These are phyloP conservation scores for Holacanthella duospinosa DNA, from an alignment of 2,888 invertebrate species.

Conservation along the genomic window DNA sequence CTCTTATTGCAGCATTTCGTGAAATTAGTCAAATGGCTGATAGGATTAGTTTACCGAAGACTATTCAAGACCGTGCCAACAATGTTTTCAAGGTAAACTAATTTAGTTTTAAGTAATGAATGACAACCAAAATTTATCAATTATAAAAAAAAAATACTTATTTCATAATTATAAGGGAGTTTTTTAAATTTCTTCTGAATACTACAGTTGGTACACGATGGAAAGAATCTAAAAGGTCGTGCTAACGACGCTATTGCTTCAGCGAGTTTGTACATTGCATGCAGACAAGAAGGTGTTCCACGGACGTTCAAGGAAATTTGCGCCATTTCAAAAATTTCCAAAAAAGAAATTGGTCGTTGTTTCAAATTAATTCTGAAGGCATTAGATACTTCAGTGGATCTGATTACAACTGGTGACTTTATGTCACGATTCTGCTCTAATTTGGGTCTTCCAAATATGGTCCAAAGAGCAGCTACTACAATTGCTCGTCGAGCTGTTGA, in stretches of 20 bases:
- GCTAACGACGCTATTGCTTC: conserved; percentile 98
- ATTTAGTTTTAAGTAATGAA: neutral
- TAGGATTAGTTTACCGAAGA: conserved; percentile 89
- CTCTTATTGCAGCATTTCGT: conserved; percentile 87
- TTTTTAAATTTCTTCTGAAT: too few species aligned
- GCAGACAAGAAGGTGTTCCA: conserved; percentile 95
- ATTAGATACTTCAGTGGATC: conserved; percentile 89
- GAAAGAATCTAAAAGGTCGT: conserved; percentile 86
- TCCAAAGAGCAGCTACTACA: conserved; percentile 86
- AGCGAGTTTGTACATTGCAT: conserved; percentile 96
- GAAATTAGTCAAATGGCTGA: conserved; percentile 98
- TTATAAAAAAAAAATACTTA: neutral
- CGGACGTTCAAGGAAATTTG: conserved; percentile 99
- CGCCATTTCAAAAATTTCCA: conserved; percentile 96
- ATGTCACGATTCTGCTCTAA: conserved; percentile 99
- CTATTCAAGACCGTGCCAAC: conserved; percentile 92
- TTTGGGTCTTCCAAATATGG: conserved; percentile 70
- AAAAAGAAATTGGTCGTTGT: conserved; percentile 96
- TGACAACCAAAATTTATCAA: neutral
- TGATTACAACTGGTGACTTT: conserved; percentile 96
- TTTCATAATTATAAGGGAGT: neutral
- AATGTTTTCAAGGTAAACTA: conserved; percentile 81
- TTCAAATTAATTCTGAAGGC: conserved; percentile 95
- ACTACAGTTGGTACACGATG: conserved; percentile 66
- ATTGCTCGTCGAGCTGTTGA: conserved; percentile 95